Conservation (phyloP, 2,888 invertebrate species). For the Dorcus hopei region DNA sequence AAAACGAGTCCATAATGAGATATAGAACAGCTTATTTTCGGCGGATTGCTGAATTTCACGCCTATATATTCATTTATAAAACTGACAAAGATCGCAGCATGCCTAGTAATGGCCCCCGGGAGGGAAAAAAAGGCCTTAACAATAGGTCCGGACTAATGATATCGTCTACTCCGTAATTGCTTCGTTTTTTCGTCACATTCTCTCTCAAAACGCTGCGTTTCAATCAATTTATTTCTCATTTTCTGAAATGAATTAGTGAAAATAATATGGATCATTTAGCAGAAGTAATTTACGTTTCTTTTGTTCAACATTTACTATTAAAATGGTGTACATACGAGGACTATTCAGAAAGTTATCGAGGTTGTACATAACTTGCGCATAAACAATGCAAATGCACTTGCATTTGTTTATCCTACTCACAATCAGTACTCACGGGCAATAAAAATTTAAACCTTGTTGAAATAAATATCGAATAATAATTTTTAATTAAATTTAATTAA, state of each 20-base stretch:
- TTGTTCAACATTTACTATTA: neutral
- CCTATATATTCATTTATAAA: conserved; percentile 41
- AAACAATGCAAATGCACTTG: too few species aligned
- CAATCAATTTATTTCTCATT: conserved; percentile 30
- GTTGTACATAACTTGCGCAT: too few species aligned
- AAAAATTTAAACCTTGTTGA: too few species aligned
- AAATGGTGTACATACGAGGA: too few species aligned
- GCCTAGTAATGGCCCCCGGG: conserved; percentile 31
- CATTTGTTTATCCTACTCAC: too few species aligned
- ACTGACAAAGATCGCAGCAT: conserved; percentile 40
- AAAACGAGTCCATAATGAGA: conserved; percentile 39
- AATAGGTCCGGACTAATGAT: conserved; percentile 38
- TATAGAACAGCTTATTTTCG: conserved; percentile 42
- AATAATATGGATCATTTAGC: neutral
- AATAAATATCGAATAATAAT: too few species aligned
- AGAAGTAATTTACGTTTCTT: neutral
- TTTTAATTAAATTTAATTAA: too few species aligned
- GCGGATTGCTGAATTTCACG: conserved; percentile 41
- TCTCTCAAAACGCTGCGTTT: conserved; percentile 25
- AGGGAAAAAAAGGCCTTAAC: conserved; percentile 33
- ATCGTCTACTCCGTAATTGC: conserved; percentile 36
- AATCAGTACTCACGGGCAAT: too few species aligned
- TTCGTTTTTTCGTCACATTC: conserved; percentile 29
- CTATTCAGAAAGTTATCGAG: too few species aligned
- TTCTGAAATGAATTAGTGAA: conserved; percentile 15